phyloP scores from a whole-genome alignment of 2,113 vertebrate species.

The Microcebus ravelobensis region DNA sequence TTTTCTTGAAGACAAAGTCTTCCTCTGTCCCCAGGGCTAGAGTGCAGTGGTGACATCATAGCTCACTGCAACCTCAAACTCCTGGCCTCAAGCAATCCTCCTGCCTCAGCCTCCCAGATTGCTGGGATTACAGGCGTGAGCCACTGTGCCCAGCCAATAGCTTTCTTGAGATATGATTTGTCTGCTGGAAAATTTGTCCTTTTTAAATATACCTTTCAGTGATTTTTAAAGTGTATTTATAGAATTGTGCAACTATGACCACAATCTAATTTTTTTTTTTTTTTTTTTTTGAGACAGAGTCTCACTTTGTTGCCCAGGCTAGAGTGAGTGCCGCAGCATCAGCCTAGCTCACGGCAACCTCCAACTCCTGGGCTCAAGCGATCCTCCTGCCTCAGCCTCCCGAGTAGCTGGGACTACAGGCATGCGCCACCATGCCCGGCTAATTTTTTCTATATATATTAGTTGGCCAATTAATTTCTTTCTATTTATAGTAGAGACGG shows the following conservation, averaged over 20 bases:
- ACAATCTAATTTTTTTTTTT: neutral
- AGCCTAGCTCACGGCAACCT: too few species aligned
- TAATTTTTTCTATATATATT: too few species aligned
- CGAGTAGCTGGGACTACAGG: too few species aligned
- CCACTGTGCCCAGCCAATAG: neutral
- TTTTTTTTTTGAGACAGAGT: too few species aligned
- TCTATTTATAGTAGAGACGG: too few species aligned
- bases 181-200: neutral
- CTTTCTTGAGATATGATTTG: neutral
- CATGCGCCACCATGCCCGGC: too few species aligned
- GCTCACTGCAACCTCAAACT: neutral
- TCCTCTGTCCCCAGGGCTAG: neutral
- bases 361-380: too few species aligned
- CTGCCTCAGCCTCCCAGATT: neutral
- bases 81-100: neutral
- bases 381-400: too few species aligned
- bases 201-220: neutral
- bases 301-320: too few species aligned
- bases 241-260: neutral
- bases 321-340: too few species aligned
- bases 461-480: too few species aligned
- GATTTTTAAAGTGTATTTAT: neutral
- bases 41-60: neutral
- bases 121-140: neutral
- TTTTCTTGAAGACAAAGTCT: neutral